Base-by-base conservation (phyloP, 2,113 vertebrate species). In the Chamaetylas fuelleborni region DNA sequence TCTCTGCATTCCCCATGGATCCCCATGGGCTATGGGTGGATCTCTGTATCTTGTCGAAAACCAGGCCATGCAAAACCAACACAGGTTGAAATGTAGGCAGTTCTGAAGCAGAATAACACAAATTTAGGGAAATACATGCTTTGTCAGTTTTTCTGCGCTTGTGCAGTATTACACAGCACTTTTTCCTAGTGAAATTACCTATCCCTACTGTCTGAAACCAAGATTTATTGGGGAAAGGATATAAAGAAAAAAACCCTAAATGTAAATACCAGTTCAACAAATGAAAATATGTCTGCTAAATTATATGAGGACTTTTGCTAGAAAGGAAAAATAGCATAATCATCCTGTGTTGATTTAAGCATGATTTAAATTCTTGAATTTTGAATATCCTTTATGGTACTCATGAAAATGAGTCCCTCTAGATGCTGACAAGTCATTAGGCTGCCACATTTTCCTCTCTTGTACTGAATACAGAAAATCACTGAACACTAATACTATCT, bases 321-420 rank as follows among this genome's bases (percentile, higher is more conserved):
- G 40, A 47, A 57, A 58, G 22, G 4, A 83, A 88, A 80, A 77
- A 42, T 50, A 71, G 6, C 14, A 31, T 62, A 54, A 85, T 73
- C 11, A 65, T 58, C 16, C 33, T 77, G 13, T 58, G 38, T 83
- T 88, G 29, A 86, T 47, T 91, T 86, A 89, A 74, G 42, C 11
- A 53, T 56, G n/a, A 89, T 69, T 95, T 83, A 78, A 74, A 67
- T 61, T 80, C 54, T 76, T 92, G 47, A 70, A 73, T 86, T 93
- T 72, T 8, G 4, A 92, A 54, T 43, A 83, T 80, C 15, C 34
- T 87, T 77, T 86, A 70, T 72, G 71, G 19, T 25, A 57, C 14
- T 76, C n/a, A 42, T 43, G 47, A 56, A 79, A 92, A 45, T 33
- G 14, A 74, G 34, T 74, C 45, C 36, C 34, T 80, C n/a, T 72